Conservation (phyloP, 2,888 invertebrate genomes). For the Polydrusus cervinus region DNA sequence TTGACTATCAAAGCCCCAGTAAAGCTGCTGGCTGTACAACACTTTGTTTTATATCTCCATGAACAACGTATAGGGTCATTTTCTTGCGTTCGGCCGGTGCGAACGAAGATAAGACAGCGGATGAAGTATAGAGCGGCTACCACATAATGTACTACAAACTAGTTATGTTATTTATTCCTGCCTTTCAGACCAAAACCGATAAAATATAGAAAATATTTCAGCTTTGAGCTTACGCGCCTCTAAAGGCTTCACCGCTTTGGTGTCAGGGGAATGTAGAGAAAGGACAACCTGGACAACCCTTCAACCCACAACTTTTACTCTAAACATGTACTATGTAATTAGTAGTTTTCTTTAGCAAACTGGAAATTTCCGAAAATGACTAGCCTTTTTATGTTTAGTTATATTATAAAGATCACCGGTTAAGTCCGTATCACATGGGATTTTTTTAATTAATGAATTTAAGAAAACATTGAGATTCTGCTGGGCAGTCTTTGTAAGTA, state of each 20-base stretch:
- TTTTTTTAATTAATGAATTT: too few species aligned
- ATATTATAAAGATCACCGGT: too few species aligned
- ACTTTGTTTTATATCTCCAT: not conserved
- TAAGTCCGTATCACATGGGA: too few species aligned
- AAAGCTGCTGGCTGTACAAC: too few species aligned
- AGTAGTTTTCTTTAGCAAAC: too few species aligned
- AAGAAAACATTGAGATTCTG: too few species aligned
- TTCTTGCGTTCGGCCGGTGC: constrained; percentile 48
- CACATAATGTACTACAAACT: constrained; percentile 56
- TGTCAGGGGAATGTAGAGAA: not conserved
- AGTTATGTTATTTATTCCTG: constrained; percentile 55
- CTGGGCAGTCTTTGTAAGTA: too few species aligned
- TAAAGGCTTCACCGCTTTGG: constrained; percentile 40
- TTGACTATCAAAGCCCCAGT: not conserved
- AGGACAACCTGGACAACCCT: too few species aligned
- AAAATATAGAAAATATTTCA: constrained; percentile 52
- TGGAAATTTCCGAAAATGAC: too few species aligned
- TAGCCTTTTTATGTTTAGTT: too few species aligned
- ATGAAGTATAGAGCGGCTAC: constrained; percentile 55
- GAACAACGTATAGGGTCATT: constrained; percentile 41
- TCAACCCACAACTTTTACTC: too few species aligned
- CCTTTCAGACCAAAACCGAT: constrained; percentile 42
- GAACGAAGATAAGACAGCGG: constrained; percentile 51
- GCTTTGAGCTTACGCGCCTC: constrained; percentile 38
- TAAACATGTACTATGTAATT: too few species aligned